Conservation (phyloP, 2,888 invertebrate species). For the Andrena bicolor region DNA sequence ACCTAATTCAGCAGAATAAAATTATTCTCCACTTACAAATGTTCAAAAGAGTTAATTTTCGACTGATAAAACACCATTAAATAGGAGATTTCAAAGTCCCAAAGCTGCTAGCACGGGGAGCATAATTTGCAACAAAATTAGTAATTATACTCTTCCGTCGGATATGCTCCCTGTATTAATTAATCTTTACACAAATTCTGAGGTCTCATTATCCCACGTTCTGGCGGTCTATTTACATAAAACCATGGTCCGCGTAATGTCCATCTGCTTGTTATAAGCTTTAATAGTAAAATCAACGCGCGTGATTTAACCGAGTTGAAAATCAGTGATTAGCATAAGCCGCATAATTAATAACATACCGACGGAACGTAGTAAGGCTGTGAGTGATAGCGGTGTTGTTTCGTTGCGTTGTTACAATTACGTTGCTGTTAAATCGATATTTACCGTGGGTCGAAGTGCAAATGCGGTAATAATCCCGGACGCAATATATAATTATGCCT, state of each 20-base stretch:
- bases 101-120: background rate
- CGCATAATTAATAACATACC: background rate
- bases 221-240: background rate
- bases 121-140: background rate
- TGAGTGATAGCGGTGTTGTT: background rate
- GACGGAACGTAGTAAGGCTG: background rate
- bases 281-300: background rate
- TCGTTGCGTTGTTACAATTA: slow-evolving; percentile 22
- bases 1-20: too few relatives aligned
- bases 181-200: background rate
- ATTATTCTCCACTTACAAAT: too few relatives aligned
- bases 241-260: background rate
- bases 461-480: slow-evolving; percentile 69
- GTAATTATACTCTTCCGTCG: background rate
- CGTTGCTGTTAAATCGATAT: slow-evolving; percentile 64
- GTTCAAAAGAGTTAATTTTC: background rate
- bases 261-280: background rate
- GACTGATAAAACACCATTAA: background rate
- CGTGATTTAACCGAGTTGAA: background rate
- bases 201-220: background rate
- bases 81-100: background rate
- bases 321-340: background rate
- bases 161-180: background rate
- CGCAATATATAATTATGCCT: slow-evolving; percentile 75
- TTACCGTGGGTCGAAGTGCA: slow-evolving; percentile 63